phyloP scores from a whole-genome alignment of 1,140 invertebrate species.

The silkworm (Bombyx mori) region ASM3026992v2 NC_085126.1:3017001-3017500 shows the following conservation, averaged over 20 bases:
- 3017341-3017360: background rate
- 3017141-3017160: constrained; percentile 3
- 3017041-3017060: constrained; percentile 1
- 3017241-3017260: background rate
- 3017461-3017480: too few species aligned
- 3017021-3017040: too few species aligned
- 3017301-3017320: background rate
- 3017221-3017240: background rate
- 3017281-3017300: background rate
- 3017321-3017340: background rate
- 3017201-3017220: constrained; percentile 1
- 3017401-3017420: too few species aligned
- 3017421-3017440: too few species aligned
- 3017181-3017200: constrained; percentile 6
- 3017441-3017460: too few species aligned
- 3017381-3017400: too few species aligned
- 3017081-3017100: constrained; percentile 40
- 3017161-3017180: constrained; percentile 5
- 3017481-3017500: too few species aligned
- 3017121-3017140: constrained; percentile 33
- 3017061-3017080: constrained; percentile 35
- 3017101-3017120: constrained; percentile 44
- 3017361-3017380: too few species aligned
- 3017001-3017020: too few species aligned
- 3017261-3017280: too few species aligned